phyloP scores from a whole-genome alignment of 2,797 vertebrate species.

The Sphaeramia orbicularis region DNA sequence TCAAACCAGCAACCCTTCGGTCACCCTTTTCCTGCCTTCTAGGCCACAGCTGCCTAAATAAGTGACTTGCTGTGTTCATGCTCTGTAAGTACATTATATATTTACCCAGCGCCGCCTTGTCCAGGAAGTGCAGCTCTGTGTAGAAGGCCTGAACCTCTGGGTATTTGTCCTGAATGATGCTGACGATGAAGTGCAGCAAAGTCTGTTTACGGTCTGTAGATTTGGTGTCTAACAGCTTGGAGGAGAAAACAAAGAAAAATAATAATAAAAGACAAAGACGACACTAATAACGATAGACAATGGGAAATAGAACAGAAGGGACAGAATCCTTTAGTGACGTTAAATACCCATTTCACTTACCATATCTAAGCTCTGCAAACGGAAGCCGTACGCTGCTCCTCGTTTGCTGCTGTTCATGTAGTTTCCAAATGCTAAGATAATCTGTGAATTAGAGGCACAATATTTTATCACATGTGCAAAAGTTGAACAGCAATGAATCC shows the following conservation, averaged over 20 bases:
- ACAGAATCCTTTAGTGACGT: background rate
- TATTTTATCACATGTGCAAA: background rate
- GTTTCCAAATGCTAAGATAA: slow-evolving; percentile 95
- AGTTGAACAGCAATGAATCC: no score
- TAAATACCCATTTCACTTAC: slow-evolving; percentile 75
- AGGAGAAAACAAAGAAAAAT: background rate
- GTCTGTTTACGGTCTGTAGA: slow-evolving; percentile 95
- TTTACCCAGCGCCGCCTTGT: slow-evolving; percentile 92
- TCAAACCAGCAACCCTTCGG: no score
- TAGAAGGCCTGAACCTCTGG: slow-evolving; percentile 88
- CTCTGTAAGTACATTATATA: background rate
- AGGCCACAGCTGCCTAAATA: no score
- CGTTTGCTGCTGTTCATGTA: slow-evolving; percentile 98
- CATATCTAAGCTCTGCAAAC: slow-evolving; percentile 93
- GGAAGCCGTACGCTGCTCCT: slow-evolving; percentile 93
- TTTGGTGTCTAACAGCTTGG: slow-evolving; percentile 93
- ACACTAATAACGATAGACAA: background rate
- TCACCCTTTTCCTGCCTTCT: no score
- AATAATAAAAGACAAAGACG: background rate
- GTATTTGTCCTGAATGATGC: slow-evolving; percentile 90
- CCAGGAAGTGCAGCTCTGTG: slow-evolving; percentile 92
- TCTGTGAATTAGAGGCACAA: slow-evolving; percentile 72
- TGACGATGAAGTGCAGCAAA: slow-evolving; percentile 91
- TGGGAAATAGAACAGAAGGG: background rate
- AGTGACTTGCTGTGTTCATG: no score